phyloP scores from a whole-genome alignment of 1,140 invertebrate genomes.

The Pogonomyrmex barbatus region DNA sequence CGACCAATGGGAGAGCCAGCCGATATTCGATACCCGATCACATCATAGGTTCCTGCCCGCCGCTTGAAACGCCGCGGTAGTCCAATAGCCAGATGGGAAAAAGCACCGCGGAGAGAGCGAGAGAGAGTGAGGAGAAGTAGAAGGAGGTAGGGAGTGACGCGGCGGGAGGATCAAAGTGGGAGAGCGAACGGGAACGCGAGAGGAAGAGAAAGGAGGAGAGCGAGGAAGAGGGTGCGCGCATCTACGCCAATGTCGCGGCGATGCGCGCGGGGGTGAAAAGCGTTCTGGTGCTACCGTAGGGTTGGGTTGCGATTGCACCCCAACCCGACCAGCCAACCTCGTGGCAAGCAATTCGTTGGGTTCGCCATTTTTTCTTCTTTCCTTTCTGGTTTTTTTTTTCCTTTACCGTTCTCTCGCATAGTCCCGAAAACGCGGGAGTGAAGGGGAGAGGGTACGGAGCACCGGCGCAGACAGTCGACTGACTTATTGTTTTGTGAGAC shows the following conservation, averaged over 20 bases:
- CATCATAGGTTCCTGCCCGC: conserved; percentile 84
- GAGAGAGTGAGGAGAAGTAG: conserved; percentile 69
- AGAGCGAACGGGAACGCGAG: conserved; percentile 69
- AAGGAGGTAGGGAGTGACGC: conserved; percentile 72
- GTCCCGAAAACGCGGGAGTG: neutral
- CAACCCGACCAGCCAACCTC: conserved; percentile 72
- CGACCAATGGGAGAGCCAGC: conserved; percentile 84
- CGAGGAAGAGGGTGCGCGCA: conserved; percentile 71
- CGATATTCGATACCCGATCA: conserved; percentile 86
- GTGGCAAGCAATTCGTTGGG: conserved; percentile 76
- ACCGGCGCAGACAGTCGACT: conserved; percentile 35
- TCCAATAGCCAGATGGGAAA: conserved; percentile 86
- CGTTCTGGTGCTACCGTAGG: conserved; percentile 68
- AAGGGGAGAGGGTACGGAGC: neutral
- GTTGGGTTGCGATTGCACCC: conserved; percentile 73
- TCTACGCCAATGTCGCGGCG: conserved; percentile 72
- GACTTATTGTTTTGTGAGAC: conserved; percentile 60
- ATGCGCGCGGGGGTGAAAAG: conserved; percentile 69
- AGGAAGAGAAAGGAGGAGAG: conserved; percentile 68
- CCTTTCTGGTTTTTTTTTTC: conserved; percentile 57
- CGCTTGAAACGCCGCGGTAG: conserved; percentile 80
- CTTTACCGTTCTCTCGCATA: conserved; percentile 8
- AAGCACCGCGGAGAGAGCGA: conserved; percentile 78
- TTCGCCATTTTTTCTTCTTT: conserved; percentile 77
- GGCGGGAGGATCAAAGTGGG: conserved; percentile 71